phyloP scores from a whole-genome alignment of 2,797 vertebrate species.

The Myotis pilosus region DNA sequence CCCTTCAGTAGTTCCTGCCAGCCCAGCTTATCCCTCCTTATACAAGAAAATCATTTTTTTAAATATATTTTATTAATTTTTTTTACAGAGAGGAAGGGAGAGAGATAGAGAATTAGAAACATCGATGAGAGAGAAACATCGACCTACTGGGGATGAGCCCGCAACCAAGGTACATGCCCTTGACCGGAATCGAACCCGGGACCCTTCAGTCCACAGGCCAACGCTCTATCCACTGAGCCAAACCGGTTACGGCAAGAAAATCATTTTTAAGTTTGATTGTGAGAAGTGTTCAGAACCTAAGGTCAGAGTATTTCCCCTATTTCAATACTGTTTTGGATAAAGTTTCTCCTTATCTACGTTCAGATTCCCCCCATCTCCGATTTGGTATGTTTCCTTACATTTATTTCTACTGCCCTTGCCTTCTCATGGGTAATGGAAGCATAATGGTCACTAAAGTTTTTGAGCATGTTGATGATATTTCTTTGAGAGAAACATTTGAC shows the following conservation, averaged over 20 bases:
- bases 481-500: neutral
- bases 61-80: too few relatives aligned
- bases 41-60: neutral
- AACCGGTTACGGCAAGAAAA: neutral
- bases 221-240: too few relatives aligned
- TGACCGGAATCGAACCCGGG: too few relatives aligned
- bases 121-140: too few relatives aligned
- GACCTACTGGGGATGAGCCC: too few relatives aligned
- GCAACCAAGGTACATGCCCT: too few relatives aligned
- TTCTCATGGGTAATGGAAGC: neutral
- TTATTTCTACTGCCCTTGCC: neutral
- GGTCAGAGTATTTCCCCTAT: neutral
- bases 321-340: neutral
- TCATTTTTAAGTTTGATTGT: neutral
- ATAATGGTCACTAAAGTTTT: neutral
- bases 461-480: neutral
- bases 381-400: neutral
- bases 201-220: too few relatives aligned
- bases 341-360: neutral
- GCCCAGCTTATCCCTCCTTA: neutral
- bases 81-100: too few relatives aligned
- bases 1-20: neutral
- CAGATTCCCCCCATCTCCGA: neutral
- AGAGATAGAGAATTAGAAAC: too few relatives aligned
- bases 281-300: neutral